These are phyloP conservation scores for Mycetomoellerius zeteki DNA, from an alignment of 1,140 invertebrate genomes.

Conservation along the genomic window DNA sequence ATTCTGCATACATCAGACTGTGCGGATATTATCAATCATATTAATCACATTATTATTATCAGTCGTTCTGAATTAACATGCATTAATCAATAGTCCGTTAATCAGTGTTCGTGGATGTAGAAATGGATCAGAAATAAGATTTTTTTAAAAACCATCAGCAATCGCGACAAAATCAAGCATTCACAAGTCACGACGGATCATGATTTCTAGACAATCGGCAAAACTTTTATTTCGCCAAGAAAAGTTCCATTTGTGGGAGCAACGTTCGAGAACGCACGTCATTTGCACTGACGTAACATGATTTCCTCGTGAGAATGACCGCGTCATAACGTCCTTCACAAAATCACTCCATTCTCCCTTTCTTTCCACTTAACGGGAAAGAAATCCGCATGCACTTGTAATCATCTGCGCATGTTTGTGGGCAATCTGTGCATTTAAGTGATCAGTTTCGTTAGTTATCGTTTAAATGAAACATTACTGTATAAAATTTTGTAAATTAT, in stretches of 20 bases:
- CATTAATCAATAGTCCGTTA: conserved; percentile 3
- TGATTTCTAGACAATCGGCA: background rate
- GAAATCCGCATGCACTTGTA: conserved; percentile 25
- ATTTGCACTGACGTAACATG: conserved; percentile 10
- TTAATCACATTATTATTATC: too few species aligned
- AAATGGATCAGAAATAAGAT: background rate
- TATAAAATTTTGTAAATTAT: background rate
- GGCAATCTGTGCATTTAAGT: background rate
- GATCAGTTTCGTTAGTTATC: background rate
- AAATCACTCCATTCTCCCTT: conserved; percentile 32
- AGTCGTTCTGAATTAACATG: conserved; percentile 1
- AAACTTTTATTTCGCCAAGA: background rate
- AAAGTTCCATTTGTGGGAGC: conserved; percentile 18
- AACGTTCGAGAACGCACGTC: conserved; percentile 23
- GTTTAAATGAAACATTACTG: background rate
- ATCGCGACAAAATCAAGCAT: background rate
- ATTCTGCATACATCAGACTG: background rate
- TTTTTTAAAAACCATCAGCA: background rate
- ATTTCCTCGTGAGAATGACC: conserved; percentile 40
- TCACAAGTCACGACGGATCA: background rate
- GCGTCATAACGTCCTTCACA: conserved; percentile 26
- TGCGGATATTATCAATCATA: background rate
- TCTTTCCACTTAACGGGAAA: conserved; percentile 17
- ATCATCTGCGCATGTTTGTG: background rate
- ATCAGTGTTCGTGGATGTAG: background rate